Conservation (phyloP, 2,888 invertebrate species). For the Neoaliturus tenellus region DNA sequence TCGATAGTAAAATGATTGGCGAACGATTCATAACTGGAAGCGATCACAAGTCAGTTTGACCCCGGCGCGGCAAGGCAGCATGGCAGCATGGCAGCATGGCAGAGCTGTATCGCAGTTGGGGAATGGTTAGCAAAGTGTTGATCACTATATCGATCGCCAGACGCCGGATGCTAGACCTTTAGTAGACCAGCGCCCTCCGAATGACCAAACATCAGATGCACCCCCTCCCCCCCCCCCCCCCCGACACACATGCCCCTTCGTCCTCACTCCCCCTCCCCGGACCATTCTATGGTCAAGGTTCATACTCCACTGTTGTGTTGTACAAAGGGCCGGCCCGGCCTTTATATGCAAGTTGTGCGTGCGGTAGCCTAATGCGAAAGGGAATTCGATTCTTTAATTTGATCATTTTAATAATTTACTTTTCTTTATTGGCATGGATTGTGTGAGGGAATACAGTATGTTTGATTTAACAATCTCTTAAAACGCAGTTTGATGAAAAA, state of each 20-base stretch:
- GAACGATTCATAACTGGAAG: too few relatives aligned
- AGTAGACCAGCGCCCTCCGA: conserved; percentile 13
- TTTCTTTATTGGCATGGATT: too few relatives aligned
- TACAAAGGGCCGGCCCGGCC: neutral
- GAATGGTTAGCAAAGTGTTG: conserved; percentile 17
- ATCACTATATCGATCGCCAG: conserved; percentile 28
- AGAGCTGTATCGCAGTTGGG: neutral
- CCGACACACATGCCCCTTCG: conserved; percentile 24
- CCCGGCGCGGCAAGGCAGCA: too few relatives aligned
- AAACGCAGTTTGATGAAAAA: too few relatives aligned
- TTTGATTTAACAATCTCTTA: too few relatives aligned
- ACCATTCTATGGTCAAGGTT: conserved; percentile 40
- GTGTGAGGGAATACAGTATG: too few relatives aligned
- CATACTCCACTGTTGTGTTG: conserved; percentile 3
- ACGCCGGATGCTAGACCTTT: conserved; percentile 43
- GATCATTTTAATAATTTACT: too few relatives aligned
- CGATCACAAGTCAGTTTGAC: too few relatives aligned
- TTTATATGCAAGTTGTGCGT: neutral
- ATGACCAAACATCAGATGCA: conserved; percentile 42
- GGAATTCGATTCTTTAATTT: too few relatives aligned
- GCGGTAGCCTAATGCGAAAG: too few relatives aligned
- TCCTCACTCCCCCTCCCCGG: conserved; percentile 45
- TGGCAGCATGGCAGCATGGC: too few relatives aligned
- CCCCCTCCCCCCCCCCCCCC: conserved; percentile 19
- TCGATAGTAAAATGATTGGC: too few relatives aligned